These are phyloP conservation scores for Urophycis tenuis DNA, from an alignment of 2,797 vertebrate genomes.

Conservation along the genomic window DNA sequence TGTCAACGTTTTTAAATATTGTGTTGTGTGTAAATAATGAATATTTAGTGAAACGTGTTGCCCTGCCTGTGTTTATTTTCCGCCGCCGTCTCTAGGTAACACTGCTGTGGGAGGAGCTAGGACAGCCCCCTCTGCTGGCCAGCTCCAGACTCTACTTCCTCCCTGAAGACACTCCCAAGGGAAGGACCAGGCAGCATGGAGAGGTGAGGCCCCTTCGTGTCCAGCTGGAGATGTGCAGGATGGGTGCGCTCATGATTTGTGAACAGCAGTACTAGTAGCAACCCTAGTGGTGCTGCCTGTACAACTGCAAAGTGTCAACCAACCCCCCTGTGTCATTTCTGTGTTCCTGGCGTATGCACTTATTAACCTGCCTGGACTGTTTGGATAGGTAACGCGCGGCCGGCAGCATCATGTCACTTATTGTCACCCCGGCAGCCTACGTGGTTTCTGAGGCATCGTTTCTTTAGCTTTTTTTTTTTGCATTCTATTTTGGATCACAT, in stretches of 20 bases:
- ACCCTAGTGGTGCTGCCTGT: no score
- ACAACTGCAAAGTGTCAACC: not conserved
- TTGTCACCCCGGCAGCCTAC: no score
- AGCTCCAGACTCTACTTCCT: constrained; percentile 75
- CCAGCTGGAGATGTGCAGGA: not conserved
- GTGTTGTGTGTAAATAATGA: not conserved
- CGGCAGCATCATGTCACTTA: not conserved
- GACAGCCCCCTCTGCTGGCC: constrained; percentile 71
- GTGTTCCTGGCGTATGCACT: not conserved
- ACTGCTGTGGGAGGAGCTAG: constrained; percentile 75
- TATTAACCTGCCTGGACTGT: not conserved
- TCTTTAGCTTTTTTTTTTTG: not conserved
- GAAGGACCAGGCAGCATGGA: constrained; percentile 71
- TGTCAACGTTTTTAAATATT: not conserved
- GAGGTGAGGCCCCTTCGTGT: constrained; percentile 58
- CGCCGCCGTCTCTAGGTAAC: constrained; percentile 55
- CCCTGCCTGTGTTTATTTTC: not conserved
- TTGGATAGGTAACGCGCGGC: not conserved
- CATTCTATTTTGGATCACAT: not conserved
- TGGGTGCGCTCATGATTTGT: not conserved
- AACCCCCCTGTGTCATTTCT: not conserved
- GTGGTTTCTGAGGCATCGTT: no score
- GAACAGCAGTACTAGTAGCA: not conserved
- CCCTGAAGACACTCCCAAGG: constrained; percentile 75
- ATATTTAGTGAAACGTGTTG: not conserved